These are phyloP conservation scores for Lepidocyrtoides sp. DNA, from an alignment of 2,888 invertebrate species.

Conservation along the genomic window DNA sequence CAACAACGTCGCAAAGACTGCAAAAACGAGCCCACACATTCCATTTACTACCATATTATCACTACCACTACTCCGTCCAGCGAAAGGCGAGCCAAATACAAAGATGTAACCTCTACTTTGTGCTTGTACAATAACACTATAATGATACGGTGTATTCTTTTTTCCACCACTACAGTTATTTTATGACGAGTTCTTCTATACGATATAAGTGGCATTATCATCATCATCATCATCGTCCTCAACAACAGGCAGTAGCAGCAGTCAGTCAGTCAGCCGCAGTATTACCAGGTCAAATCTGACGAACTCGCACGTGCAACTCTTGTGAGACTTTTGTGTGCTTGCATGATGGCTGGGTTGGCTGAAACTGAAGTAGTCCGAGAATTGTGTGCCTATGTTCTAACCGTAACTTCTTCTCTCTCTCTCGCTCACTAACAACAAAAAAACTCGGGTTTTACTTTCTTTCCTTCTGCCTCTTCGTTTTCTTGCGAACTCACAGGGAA, in stretches of 20 bases:
- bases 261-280: constrained; percentile 59
- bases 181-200: constrained; percentile 41
- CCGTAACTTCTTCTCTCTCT: constrained; percentile 13
- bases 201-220: neutral
- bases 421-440: neutral
- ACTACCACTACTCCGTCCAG: neutral
- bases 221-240: constrained; percentile 32
- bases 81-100: neutral
- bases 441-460: constrained; percentile 41
- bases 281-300: constrained; percentile 83
- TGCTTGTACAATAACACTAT: neutral
- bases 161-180: neutral
- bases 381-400: constrained; percentile 32
- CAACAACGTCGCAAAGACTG: constrained; percentile 31
- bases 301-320: constrained; percentile 83
- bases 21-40: constrained; percentile 71
- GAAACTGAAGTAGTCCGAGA: constrained; percentile 44
- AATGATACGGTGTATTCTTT: constrained; percentile 7
- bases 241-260: neutral
- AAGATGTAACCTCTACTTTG: neutral
- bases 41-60: constrained; percentile 19
- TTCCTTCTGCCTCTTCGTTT: neutral
- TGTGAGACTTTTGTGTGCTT: constrained; percentile 29
- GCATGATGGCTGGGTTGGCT: neutral
- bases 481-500: constrained; percentile 55